Evolutionary conservation across 2,113 vertebrate species (phyloP).

Genomic region (Nesoenas mayeri): DNA sequence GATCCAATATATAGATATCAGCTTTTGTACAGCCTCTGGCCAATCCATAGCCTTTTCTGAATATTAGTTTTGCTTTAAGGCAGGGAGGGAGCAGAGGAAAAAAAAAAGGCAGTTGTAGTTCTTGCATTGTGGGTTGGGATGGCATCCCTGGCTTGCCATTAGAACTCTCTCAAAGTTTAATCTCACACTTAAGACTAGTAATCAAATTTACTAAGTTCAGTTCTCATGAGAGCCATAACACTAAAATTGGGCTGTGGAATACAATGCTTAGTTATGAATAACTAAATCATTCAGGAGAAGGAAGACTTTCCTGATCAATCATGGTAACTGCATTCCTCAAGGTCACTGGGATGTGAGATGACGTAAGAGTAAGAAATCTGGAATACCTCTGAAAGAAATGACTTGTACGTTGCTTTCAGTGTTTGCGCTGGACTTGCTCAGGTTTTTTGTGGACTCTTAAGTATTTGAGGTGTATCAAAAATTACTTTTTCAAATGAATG

Average conservation of each 20-base stretch:
- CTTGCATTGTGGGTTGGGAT: not conserved
- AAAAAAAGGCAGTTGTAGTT: not conserved
- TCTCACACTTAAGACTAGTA: not conserved
- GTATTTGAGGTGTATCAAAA: not conserved
- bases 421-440: not conserved
- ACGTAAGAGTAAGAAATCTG: not conserved
- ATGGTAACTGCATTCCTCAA: not conserved
- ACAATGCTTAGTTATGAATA: not conserved
- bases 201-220: not conserved
- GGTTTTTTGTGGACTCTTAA: not conserved
- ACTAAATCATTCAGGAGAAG: not conserved
- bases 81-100: not conserved
- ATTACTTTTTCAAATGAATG: not conserved
- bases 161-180: not conserved
- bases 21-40: not conserved
- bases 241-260: not conserved
- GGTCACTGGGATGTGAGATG: not conserved
- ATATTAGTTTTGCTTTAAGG: not conserved
- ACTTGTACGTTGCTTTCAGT: not conserved
- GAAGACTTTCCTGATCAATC: not conserved
- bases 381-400: not conserved
- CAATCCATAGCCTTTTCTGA: not conserved
- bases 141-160: not conserved
- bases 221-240: not conserved
- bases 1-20: not conserved